Base-by-base conservation (phyloP, 2,888 invertebrate genomes). In the Phasia obesa region DNA sequence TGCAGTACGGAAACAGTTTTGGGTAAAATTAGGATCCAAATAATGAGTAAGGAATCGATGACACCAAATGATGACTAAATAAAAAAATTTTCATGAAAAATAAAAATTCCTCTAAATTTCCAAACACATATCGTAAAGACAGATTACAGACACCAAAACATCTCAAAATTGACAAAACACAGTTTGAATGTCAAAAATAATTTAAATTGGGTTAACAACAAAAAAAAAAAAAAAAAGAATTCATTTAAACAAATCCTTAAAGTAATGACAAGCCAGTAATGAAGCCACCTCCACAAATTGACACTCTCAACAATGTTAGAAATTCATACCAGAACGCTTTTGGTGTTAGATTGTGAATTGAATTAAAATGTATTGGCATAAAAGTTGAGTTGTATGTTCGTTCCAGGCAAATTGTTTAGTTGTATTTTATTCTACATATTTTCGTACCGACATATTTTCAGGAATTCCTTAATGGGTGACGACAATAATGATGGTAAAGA, bases 391-490 rank as follows among this genome's bases (percentile, higher is more conserved):
- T 69, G 38, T 62, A 15, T 35, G 64, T 38, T n/a, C 21, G 69
- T 55, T 77, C 38, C 57, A 62, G 55, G 53, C 53, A 70, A 75
- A 44, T 77, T 70, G 60, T 77, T 55, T 21, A 23, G 69, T 35
- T 76, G 49, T 67, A 17, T 60, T 67, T 60, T 67, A 42, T 49
- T 51, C 19, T 64, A 17, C 38, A 70, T 67, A 74, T 69, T 51
- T 74, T 65, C 71, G 75, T 31, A 71, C 67, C 71, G 71, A 74
- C 82, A 85, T 85, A 84, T 78, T 80, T 82, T 84, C 85, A 85
- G 83, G 85, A 83, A 83, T 85, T 76, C 84, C 69, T 73, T 81
- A 84, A 84, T 81, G 81, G 74, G 55, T 78, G 59, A 75, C 47
- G 53, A 21, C 44, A 23, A 25, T 47, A 55, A 67, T 64, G 69